Evolutionary conservation across 37 sponge, comb jelly and placozoan genomes (phyloP), one percentile per base, ranked within the genome.

Genomic region (Amphimedon queenslandica): DNA sequence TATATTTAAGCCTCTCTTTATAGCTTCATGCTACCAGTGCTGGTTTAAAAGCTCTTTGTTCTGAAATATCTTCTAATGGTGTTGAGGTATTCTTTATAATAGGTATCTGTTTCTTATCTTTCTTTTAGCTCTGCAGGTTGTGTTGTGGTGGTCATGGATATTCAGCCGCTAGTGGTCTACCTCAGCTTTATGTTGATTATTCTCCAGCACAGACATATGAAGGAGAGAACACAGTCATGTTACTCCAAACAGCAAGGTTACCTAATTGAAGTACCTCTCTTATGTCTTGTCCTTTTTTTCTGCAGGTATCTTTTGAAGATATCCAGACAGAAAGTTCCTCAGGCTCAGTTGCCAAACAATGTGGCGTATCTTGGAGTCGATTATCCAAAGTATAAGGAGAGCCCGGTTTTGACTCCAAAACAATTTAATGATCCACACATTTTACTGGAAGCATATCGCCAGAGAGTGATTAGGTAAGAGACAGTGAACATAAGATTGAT

Each of bases 281-380:
- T 4, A 64, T 63, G 39, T n/a, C n/a, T n/a, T 8, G 10, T 8
- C 61, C 29, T 28, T 25, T 11, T 73, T 33, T 6, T 76, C 10
- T 38, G 2, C 70, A 88, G 89, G 58, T 89, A 83, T 39, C 73
- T 89, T 5, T 42, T 78, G 42, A 89, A 89, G 81, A 57, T 89
- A 25, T 83, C 55, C 73, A 64, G 68, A 35, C 74, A 74, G 42
- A 32, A 56, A 24, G 57, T 55, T 41, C 70, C 66, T 2, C 2
- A 63, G 38, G 51, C 85, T 18, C 18, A 40, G 53, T 63, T 89
- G 4, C 85, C 90, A 16, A 42, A 33, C 53, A 84, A 89, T 47
- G 72, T 83, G 63, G 57, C 51, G 30, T 89, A 89, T 72, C 77
- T 89, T 8, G 90, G 66, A 0, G 27, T 39, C 42, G 85, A 89